These are phyloP conservation scores for Macrostomum lignano DNA, from an alignment of 1,140 invertebrate genomes.

Conservation along the genomic window DNA sequence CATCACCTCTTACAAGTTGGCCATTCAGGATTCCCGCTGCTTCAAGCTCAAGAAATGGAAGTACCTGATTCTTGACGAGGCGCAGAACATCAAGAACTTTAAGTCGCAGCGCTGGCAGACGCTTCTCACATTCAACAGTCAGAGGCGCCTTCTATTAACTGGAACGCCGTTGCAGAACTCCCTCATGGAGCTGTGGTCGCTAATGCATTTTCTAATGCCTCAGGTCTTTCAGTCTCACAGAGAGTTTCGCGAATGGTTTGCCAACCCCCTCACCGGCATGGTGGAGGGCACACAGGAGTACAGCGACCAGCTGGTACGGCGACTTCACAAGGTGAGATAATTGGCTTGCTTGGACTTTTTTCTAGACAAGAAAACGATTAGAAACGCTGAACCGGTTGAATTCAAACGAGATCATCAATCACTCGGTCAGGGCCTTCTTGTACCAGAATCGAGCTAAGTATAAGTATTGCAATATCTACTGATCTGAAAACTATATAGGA, in stretches of 20 bases:
- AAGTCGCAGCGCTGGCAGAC: constrained; percentile 96
- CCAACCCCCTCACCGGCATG: constrained; percentile 86
- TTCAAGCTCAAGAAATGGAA: constrained; percentile 95
- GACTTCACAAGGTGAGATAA: constrained; percentile 93
- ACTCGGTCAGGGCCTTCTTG: no score
- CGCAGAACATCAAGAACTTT: constrained; percentile 99
- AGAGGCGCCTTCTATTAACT: constrained; percentile 67
- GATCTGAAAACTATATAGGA: no score
- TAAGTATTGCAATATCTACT: no score
- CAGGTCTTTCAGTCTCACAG: constrained; percentile 87
- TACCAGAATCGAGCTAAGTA: no score
- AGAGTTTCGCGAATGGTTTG: constrained; percentile 93
- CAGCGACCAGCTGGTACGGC: constrained; percentile 66
- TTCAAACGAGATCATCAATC: no score
- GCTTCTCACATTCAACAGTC: constrained; percentile 75
- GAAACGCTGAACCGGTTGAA: no score
- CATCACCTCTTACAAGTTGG: constrained; percentile 94
- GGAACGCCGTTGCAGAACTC: constrained; percentile 96
- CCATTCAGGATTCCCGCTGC: constrained; percentile 88
- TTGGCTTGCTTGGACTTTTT: no score
- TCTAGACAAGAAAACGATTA: no score
- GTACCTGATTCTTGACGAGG: constrained; percentile 93
- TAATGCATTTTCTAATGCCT: constrained; percentile 99
- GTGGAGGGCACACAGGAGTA: constrained; percentile 81
- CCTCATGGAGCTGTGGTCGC: constrained; percentile 92